These are phyloP conservation scores for Peromyscus nudipes DNA, from an alignment of 2,797 vertebrate species.

Conservation along the genomic window DNA sequence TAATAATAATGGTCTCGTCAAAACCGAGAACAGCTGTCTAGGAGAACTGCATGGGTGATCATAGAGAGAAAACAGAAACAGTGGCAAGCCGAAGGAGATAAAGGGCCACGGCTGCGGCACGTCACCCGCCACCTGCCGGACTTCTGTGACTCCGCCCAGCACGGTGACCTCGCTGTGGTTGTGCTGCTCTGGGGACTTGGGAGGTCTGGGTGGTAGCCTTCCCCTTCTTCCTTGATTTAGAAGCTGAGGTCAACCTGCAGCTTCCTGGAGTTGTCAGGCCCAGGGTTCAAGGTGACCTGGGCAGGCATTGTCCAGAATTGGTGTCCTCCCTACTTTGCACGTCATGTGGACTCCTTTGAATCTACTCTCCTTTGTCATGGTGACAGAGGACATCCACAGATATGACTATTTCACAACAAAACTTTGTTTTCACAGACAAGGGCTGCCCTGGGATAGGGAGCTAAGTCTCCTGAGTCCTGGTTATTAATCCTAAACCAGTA, in stretches of 20 bases:
- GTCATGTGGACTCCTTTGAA: not conserved
- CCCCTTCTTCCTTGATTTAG: not conserved
- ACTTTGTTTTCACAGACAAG: not conserved
- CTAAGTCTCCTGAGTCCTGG: not conserved
- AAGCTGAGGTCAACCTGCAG: not conserved
- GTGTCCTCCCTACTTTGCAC: not conserved
- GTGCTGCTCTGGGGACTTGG: not conserved
- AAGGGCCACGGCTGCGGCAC: not conserved
- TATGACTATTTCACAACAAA: not conserved
- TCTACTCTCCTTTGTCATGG: not conserved
- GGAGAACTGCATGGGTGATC: not conserved
- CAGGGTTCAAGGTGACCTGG: accelerated
- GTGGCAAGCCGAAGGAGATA: not conserved
- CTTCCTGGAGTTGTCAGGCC: not conserved
- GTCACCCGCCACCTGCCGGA: not conserved
- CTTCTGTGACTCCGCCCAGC: not conserved
- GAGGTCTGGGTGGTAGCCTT: not conserved
- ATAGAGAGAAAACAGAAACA: not conserved
- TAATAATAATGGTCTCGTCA: not conserved
- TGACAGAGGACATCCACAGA: not conserved
- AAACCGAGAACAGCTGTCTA: not conserved
- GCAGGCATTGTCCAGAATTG: not conserved
- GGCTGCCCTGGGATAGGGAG: not conserved
- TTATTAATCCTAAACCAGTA: not conserved
- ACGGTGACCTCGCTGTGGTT: not conserved